Percentiles rank a stretch among this genome's conserved stretches.
phyloP scores from a whole-genome alignment of 2,797 vertebrate genomes.

The Acanthornis magna region DNA sequence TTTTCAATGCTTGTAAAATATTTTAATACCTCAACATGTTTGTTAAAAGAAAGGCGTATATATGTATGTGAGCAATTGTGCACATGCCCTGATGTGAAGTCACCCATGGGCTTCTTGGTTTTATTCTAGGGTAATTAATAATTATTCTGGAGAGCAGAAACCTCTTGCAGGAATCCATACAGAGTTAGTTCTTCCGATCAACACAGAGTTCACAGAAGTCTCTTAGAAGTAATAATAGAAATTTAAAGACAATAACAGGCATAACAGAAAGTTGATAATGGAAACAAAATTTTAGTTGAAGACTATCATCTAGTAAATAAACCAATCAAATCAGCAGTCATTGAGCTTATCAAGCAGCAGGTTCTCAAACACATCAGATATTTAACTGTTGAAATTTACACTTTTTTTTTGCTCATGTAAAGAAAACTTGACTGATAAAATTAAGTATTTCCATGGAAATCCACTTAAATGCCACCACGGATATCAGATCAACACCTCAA shows the following conservation, averaged over 20 bases:
- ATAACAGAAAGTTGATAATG: background rate
- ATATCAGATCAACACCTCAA: background rate
- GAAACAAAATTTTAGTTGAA: background rate
- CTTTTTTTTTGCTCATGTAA: background rate
- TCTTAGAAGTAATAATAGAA: background rate
- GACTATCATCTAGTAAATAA: background rate
- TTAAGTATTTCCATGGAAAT: background rate
- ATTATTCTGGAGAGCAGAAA: background rate
- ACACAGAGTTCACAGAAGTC: background rate
- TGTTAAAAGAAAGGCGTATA: background rate
- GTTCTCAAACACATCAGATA: background rate
- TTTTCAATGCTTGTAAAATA: background rate
- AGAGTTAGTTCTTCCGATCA: background rate
- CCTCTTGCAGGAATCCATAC: background rate
- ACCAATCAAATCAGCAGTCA: background rate
- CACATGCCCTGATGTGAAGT: background rate
- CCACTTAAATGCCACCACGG: background rate
- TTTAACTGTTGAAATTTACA: background rate
- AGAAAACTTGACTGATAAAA: background rate
- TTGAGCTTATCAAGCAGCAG: background rate
- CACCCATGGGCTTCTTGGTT: background rate
- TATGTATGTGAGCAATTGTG: background rate
- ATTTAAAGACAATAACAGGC: background rate
- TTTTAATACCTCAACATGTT: background rate
- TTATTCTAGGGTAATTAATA: background rate